Conservation (phyloP, 2,113 vertebrate genomes). For the Ochotona princeps region DNA sequence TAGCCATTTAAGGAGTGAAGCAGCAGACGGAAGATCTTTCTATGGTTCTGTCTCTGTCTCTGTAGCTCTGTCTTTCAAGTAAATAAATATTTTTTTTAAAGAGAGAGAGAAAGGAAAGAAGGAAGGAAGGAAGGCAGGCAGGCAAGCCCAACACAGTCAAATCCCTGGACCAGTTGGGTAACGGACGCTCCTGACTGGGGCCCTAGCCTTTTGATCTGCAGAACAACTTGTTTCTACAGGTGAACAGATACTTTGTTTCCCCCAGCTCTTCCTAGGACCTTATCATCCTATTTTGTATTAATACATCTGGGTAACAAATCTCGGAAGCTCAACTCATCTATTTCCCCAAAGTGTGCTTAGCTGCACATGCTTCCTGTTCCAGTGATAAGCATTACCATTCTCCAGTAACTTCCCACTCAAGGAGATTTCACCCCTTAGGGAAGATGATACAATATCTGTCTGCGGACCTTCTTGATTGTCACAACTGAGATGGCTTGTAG, state of each 20-base stretch:
- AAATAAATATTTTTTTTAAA: no score
- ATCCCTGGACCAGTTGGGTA: background rate
- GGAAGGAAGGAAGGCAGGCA: no score
- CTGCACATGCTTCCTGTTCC: background rate
- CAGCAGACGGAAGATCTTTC: no score
- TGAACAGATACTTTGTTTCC: background rate
- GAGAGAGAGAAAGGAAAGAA: no score
- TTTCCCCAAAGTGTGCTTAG: background rate
- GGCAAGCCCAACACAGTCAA: background rate
- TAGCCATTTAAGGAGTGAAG: no score
- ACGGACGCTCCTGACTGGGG: background rate
- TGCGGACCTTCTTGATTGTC: background rate
- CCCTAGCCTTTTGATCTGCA: background rate
- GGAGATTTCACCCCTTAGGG: background rate
- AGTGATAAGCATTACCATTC: accelerated
- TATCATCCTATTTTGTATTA: background rate
- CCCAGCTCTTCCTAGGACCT: background rate
- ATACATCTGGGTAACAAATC: background rate
- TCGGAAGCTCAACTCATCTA: background rate
- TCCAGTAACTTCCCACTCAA: background rate
- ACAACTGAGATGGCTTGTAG: background rate
- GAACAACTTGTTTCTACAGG: background rate
- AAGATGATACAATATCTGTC: background rate
- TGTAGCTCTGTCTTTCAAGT: no score
- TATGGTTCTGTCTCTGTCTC: no score